Evolutionary conservation across 2,888 invertebrate genomes (phyloP).

Genomic region (Caenorhabditis plicata): DNA sequence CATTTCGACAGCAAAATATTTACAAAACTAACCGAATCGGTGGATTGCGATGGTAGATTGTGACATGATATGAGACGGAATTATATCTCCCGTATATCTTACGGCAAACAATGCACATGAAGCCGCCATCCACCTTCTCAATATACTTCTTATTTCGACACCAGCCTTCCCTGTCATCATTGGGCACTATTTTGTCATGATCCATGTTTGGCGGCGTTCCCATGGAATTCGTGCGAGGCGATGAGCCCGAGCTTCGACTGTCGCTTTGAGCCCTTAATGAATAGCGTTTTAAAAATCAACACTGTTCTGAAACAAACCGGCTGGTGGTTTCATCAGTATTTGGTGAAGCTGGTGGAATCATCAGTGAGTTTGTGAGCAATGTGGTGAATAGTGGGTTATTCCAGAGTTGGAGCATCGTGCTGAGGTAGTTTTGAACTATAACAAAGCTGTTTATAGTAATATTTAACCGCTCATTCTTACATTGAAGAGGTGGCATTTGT

Average conservation of each 20-base stretch:
- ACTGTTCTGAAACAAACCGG: no score
- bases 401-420: conserved; percentile 17
- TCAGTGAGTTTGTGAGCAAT: not conserved
- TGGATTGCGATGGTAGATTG: conserved; percentile 66
- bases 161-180: conserved; percentile 65
- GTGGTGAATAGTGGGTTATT: conserved; percentile 25
- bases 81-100: conserved; percentile 65
- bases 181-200: conserved; percentile 54
- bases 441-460: conserved; percentile 6
- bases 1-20: no score
- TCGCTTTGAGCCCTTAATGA: not conserved
- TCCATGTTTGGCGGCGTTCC: conserved; percentile 20
- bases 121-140: conserved; percentile 54
- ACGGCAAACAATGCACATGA: conserved; percentile 63
- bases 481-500: no score
- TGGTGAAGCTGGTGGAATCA: not conserved
- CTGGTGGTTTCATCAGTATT: conserved; percentile 9
- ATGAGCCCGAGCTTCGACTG: conserved; percentile 21
- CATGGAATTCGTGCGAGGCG: conserved; percentile 25
- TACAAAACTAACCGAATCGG: conserved; percentile 52
- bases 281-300: no score
- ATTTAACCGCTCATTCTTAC: no score
- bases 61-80: conserved; percentile 65
- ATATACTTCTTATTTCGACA: conserved; percentile 66
- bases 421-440: conserved; percentile 16